A percentile compares a stretch with the other conserved stretches of the same genome.
Conservation (phyloP, 2,797 vertebrate genomes). For the Potorous gilbertii region DNA sequence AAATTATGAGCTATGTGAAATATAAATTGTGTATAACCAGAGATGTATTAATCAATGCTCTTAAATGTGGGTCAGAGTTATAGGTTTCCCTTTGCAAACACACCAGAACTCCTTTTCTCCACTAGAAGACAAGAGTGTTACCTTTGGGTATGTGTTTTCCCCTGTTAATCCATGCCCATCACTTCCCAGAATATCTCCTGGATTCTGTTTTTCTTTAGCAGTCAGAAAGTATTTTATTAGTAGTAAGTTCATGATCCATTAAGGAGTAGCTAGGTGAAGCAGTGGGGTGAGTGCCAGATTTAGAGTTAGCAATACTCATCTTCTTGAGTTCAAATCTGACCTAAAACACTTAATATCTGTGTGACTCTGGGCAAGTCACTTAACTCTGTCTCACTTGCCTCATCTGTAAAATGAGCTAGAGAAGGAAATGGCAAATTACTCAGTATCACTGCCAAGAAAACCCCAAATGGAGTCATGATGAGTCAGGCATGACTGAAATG, state of each 20-base stretch:
- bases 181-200: background rate
- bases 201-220: background rate
- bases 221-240: background rate
- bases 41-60: background rate
- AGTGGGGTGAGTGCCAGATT: background rate
- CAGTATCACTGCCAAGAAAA: background rate
- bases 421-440: background rate
- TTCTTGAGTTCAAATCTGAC: background rate
- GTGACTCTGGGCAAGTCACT: background rate
- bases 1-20: background rate
- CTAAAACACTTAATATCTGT: background rate
- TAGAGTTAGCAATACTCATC: background rate
- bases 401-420: background rate
- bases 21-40: background rate
- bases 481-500: background rate
- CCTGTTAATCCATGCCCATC: background rate
- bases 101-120: background rate
- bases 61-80: background rate
- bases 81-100: background rate
- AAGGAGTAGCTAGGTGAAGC: background rate
- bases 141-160: background rate
- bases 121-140: slow-evolving; percentile 10
- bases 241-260: background rate
- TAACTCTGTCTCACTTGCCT: background rate
- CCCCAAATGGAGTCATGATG: background rate